Base-by-base conservation (phyloP, 2,113 vertebrate species). In the Anhinga rufa region DNA sequence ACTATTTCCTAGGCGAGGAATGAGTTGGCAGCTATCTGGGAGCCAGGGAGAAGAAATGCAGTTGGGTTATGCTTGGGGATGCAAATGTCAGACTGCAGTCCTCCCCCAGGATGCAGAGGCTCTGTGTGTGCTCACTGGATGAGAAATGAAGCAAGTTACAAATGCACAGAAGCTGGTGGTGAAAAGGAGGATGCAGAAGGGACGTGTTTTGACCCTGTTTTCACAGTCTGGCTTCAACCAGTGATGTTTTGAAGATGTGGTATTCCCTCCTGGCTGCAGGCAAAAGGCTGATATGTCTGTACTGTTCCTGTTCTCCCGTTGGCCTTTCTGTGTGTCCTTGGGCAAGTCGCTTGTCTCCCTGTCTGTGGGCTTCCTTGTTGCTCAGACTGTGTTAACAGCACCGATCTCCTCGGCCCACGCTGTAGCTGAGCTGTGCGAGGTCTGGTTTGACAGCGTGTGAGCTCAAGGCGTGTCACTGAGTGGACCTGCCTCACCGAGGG, bases 371-470 rank as follows among this genome's bases (percentile, higher is more conserved):
- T 61, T 74, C 32, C 60, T 36, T 0, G 0, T 20, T 66, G 32
- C 82, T 82, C 60, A 28, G 60, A 6, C 31, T 42, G 52, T 54
- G 54, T 25, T 83, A 40, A 9, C 10, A 26, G 40, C 57, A 18
- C 38, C 0, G 0, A 10, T 48, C 51, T 76, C 48, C 88, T 57
- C 2, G 2, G 48, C 48, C 49, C 32, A 6, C 3, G 4, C 51
- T 57, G 31, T 6, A 26, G 65, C 52, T 49, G 36, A 49, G 46
- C 40, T 83, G 46, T 44, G 54, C 21, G 9, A 51, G 58, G 52
- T 62, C 42, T 75, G 49, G 5, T 81, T 40, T 92, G 79, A 10
- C 51, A 54, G 55, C 0, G 5, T 51, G 69, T 2, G 29, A 82
- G 49, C 46, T 82, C 44, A 22, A 24, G 51, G 65, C 3, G 2